phyloP scores from a whole-genome alignment of 2,113 vertebrate species.

The Notiomystis cincta region DNA sequence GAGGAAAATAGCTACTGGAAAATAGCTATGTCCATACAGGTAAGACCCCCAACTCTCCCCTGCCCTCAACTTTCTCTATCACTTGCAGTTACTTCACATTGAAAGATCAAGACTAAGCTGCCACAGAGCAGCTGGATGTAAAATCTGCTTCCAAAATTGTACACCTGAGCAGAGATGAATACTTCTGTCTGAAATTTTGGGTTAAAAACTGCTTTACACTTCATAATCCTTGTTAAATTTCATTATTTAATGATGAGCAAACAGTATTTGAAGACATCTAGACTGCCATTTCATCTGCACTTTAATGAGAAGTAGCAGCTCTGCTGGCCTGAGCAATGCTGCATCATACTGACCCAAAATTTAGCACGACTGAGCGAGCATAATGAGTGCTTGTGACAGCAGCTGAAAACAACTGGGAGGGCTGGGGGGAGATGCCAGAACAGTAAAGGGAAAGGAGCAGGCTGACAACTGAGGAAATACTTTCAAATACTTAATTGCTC shows the following conservation, averaged over 20 bases:
- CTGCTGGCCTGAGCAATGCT: background rate
- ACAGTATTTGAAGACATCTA: background rate
- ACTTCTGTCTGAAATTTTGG: background rate
- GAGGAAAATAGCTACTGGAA: background rate
- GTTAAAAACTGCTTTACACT: background rate
- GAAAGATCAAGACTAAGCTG: background rate
- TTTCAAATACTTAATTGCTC: background rate
- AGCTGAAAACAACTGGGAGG: background rate
- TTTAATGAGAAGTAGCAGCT: background rate
- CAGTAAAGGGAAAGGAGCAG: background rate
- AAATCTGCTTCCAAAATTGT: background rate
- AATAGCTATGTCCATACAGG: background rate
- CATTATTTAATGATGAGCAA: background rate
- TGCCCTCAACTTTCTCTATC: too few species aligned
- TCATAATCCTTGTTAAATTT: background rate
- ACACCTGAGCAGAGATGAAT: background rate
- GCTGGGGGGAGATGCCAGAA: background rate
- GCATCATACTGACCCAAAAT: background rate
- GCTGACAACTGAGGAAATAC: background rate
- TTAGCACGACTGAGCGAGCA: background rate
- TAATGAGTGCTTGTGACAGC: background rate
- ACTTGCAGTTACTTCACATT: background rate
- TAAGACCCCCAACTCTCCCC: background rate
- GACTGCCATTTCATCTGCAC: background rate
- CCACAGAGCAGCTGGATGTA: background rate